A percentile compares a stretch with the other conserved stretches of the same genome.
Conservation (phyloP, 2,113 vertebrate genomes). For the Coryphaenoides rupestris region DNA sequence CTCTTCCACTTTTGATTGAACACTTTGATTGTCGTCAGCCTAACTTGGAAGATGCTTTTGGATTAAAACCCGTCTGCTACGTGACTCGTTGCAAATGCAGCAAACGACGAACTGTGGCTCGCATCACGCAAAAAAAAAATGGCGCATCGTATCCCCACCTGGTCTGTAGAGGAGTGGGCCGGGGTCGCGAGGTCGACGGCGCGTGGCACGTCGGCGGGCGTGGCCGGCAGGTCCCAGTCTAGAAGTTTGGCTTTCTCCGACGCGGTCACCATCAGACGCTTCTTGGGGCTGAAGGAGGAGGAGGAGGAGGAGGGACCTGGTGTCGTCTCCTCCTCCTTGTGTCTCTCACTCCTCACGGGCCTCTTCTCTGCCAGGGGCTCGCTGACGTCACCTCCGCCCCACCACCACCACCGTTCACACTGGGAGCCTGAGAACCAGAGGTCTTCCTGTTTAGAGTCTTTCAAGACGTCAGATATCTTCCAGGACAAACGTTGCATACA, state of each 20-base stretch:
- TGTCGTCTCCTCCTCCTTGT: neutral
- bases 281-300: slow-evolving; percentile 40
- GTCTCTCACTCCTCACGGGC: slow-evolving; percentile 13
- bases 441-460: neutral
- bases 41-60: too few relatives aligned
- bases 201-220: slow-evolving; percentile 30
- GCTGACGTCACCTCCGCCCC: neutral
- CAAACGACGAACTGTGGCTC: too few relatives aligned
- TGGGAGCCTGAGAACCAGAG: neutral
- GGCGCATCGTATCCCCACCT: slow-evolving; percentile 25
- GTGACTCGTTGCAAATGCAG: too few relatives aligned
- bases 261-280: slow-evolving; percentile 48
- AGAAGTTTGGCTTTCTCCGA: slow-evolving; percentile 66
- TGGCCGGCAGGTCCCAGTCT: slow-evolving; percentile 51
- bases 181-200: neutral
- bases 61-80: too few relatives aligned
- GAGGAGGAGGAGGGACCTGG: neutral
- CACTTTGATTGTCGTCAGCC: neutral
- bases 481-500: too few relatives aligned
- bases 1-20: too few relatives aligned
- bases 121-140: too few relatives aligned
- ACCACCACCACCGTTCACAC: neutral
- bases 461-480: too few relatives aligned
- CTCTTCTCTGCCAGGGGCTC: slow-evolving; percentile 8
- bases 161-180: slow-evolving; percentile 1